phyloP scores from a whole-genome alignment of 2,888 invertebrate species.

The Synanthedon tipuliformis region DNA sequence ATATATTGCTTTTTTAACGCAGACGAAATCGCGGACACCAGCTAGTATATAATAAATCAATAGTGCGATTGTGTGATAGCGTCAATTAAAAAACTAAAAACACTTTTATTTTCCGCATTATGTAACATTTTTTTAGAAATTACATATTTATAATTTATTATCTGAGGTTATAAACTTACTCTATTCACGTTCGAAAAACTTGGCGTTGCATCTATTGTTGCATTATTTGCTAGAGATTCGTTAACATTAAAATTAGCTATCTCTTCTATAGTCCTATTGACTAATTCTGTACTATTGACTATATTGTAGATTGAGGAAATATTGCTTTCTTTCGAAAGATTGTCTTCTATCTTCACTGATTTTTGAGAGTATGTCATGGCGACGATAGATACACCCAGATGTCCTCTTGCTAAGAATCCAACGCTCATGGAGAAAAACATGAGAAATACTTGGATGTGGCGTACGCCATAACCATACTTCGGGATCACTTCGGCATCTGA shows the following conservation, averaged over 20 bases:
- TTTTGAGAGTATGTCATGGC: conserved; percentile 45
- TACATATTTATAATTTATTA: no score
- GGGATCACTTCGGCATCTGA: conserved; percentile 11
- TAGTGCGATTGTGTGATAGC: no score
- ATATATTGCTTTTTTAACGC: no score
- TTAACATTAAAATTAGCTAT: background rate
- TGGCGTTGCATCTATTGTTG: background rate
- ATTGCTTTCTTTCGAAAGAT: background rate
- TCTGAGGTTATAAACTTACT: conserved; percentile 6
- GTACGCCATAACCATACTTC: conserved; percentile 29
- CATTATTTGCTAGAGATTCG: background rate
- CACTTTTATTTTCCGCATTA: no score
- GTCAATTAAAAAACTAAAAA: no score
- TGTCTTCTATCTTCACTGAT: background rate
- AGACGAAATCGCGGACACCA: no score
- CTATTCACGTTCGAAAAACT: conserved; percentile 12
- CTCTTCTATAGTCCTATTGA: background rate
- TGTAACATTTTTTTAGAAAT: no score
- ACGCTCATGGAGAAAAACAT: conserved; percentile 33
- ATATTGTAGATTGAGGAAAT: background rate
- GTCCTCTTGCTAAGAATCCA: conserved; percentile 18
- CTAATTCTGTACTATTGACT: background rate
- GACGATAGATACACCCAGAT: conserved; percentile 25
- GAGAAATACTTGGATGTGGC: conserved; percentile 33
- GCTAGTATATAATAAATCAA: no score